phyloP scores from a whole-genome alignment of 2,113 vertebrate species.

The Indicator maculatus region DNA sequence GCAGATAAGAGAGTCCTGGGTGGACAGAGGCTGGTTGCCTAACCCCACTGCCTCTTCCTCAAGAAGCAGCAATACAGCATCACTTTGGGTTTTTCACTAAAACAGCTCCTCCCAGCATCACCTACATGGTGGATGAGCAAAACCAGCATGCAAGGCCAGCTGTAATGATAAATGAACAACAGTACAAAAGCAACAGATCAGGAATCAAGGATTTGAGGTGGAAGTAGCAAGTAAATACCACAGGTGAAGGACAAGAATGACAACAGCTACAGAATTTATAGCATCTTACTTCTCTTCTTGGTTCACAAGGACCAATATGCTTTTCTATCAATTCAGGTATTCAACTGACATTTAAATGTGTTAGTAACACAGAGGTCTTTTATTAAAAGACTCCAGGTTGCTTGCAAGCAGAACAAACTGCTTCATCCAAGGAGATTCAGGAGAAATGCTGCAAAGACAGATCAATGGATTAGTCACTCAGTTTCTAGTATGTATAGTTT shows the following conservation, averaged over 20 bases:
- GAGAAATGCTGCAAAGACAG: neutral
- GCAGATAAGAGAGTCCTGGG: neutral
- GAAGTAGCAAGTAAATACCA: neutral
- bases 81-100: neutral
- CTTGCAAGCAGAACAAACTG: neutral
- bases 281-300: neutral
- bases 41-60: neutral
- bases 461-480: neutral
- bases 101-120: neutral
- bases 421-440: neutral
- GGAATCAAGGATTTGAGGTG: neutral
- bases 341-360: neutral
- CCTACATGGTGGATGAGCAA: neutral
- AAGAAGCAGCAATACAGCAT: neutral
- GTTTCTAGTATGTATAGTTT: neutral
- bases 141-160: neutral
- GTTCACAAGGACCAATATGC: neutral
- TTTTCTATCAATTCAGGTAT: neutral
- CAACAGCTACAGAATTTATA: neutral
- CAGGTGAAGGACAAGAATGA: fast-evolving
- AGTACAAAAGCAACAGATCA: neutral
- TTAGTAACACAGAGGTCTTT: neutral
- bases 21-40: neutral
- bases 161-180: neutral
- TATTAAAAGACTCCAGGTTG: neutral